These are phyloP conservation scores for Hypothenemus hampei DNA, from an alignment of 1,140 invertebrate species.

Conservation along the genomic window DNA sequence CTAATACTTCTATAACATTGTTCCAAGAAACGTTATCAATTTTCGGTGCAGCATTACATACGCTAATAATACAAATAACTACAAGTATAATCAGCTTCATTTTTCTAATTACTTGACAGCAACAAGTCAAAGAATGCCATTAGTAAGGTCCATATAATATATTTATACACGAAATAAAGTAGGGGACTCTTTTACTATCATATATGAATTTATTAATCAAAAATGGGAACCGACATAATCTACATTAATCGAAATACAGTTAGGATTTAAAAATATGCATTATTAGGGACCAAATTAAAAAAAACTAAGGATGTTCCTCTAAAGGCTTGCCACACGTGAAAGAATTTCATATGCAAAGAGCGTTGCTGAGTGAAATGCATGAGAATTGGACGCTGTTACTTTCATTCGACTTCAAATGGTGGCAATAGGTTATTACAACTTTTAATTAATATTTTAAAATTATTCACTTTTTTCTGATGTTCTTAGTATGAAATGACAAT, in stretches of 20 bases:
- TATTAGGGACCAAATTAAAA: constrained; percentile 1
- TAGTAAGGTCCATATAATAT: constrained; percentile 17
- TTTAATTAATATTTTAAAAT: too few species aligned
- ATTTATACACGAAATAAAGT: constrained; percentile 27
- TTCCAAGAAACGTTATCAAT: constrained; percentile 21
- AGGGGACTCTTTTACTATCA: too few species aligned
- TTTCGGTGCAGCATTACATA: constrained; percentile 17
- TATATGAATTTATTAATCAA: too few species aligned
- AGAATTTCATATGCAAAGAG: constrained; percentile 9
- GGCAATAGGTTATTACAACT: constrained; percentile 27
- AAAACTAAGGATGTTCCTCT: constrained; percentile 11
- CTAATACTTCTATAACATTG: constrained; percentile 12
- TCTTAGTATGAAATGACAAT: not conserved
- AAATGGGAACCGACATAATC: too few species aligned
- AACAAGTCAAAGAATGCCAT: constrained; percentile 11
- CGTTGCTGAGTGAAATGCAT: not conserved
- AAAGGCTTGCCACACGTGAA: constrained; percentile 8
- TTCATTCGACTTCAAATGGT: constrained; percentile 15
- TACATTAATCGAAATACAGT: too few species aligned
- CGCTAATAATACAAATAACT: constrained; percentile 3
- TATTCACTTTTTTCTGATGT: not conserved
- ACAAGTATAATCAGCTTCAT: constrained; percentile 7
- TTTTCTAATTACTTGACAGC: not conserved
- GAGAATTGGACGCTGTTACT: constrained; percentile 10
- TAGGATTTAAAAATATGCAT: too few species aligned